Percentiles rank a stretch among this genome's conserved stretches.
Conservation (phyloP, 2,888 invertebrate species). For the Chouioia cunea region DNA sequence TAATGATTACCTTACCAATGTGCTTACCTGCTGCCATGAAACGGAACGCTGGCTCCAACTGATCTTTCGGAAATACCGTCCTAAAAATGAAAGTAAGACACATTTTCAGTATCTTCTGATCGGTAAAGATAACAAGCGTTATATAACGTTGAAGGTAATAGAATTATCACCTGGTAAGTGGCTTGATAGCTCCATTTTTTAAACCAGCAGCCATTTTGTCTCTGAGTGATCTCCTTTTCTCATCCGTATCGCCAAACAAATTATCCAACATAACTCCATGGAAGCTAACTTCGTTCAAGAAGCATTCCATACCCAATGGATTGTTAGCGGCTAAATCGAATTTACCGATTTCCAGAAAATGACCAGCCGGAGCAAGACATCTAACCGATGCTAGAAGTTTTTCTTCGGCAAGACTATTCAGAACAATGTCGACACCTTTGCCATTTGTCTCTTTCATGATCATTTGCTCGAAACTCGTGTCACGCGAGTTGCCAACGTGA, state of each 20-base stretch:
- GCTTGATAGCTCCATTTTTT: slow-evolving; percentile 76
- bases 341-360: slow-evolving; percentile 90
- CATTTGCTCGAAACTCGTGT: slow-evolving; percentile 88
- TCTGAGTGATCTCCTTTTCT: slow-evolving; percentile 72
- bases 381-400: slow-evolving; percentile 82
- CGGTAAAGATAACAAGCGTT: slow-evolving; percentile 57
- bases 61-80: slow-evolving; percentile 75
- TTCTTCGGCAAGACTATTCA: slow-evolving; percentile 95
- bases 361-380: slow-evolving; percentile 74
- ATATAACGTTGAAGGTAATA: slow-evolving; percentile 74
- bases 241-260: slow-evolving; percentile 70
- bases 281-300: slow-evolving; percentile 81
- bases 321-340: slow-evolving; percentile 82
- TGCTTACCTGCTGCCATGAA: slow-evolving; percentile 81
- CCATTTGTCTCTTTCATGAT: slow-evolving; percentile 85
- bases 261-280: slow-evolving; percentile 84
- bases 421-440: slow-evolving; percentile 88
- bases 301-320: slow-evolving; percentile 75
- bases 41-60: slow-evolving; percentile 81
- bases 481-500: slow-evolving; percentile 89
- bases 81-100: slow-evolving; percentile 52
- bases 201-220: slow-evolving; percentile 76
- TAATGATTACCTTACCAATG: slow-evolving; percentile 76
- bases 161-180: slow-evolving; percentile 69
- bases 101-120: no score